Conservation (phyloP, 2,113 vertebrate species). For the Xiphophorus couchianus region DNA sequence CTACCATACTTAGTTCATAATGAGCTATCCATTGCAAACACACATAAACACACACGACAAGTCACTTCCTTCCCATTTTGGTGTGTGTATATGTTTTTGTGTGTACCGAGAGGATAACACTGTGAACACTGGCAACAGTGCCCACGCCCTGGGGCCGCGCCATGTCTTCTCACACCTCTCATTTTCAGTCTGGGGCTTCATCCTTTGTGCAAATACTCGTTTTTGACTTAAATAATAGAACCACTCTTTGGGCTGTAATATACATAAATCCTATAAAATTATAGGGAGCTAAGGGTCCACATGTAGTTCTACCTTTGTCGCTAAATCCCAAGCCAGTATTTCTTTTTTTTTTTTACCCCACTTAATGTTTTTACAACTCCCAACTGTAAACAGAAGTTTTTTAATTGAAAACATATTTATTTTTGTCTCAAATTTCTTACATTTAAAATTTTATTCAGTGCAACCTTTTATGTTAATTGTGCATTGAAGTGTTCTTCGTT, state of each 20-base stretch:
- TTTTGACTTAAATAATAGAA: constrained; percentile 74
- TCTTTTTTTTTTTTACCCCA: background rate
- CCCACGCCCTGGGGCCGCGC: constrained; percentile 63
- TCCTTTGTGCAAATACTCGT: constrained; percentile 70
- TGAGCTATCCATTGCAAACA: constrained; percentile 8
- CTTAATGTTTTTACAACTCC: background rate
- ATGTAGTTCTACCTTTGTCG: constrained; percentile 19
- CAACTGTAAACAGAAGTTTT: background rate
- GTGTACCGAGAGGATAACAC: constrained; percentile 33
- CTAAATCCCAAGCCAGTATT: background rate
- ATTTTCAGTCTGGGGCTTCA: constrained; percentile 75
- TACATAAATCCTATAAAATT: constrained; percentile 71
- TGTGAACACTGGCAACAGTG: constrained; percentile 61
- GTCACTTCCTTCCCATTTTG: constrained; percentile 51
- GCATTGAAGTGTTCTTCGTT: background rate
- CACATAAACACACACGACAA: constrained; percentile 26
- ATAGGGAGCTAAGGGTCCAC: constrained; percentile 52
- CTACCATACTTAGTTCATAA: constrained; percentile 38
- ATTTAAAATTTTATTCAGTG: background rate
- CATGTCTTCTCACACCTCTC: constrained; percentile 61
- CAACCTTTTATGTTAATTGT: background rate
- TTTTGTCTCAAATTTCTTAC: background rate
- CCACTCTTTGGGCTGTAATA: constrained; percentile 62
- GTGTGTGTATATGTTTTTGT: constrained; percentile 43
- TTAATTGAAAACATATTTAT: background rate